Evolutionary conservation across 1,140 invertebrate genomes (phyloP).

Genomic region (Phocides pigmalion): DNA sequence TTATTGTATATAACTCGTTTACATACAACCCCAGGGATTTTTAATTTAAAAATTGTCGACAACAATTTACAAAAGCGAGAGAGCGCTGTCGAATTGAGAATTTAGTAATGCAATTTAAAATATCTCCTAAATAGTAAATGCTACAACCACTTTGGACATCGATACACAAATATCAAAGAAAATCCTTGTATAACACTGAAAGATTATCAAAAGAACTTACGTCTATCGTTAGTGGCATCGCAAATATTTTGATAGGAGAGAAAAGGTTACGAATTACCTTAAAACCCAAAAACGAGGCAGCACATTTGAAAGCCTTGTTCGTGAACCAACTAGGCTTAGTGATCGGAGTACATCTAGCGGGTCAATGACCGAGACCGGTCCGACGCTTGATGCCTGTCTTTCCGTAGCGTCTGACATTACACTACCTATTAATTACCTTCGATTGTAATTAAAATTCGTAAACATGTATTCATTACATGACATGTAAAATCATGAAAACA

Average conservation of each 20-base stretch:
- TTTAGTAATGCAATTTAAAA: too few species aligned
- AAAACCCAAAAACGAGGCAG: slow-evolving; percentile 15
- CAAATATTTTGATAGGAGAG: background rate
- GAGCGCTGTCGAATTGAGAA: too few species aligned
- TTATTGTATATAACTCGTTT: too few species aligned
- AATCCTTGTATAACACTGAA: too few species aligned
- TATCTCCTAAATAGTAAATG: too few species aligned
- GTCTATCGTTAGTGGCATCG: too few species aligned
- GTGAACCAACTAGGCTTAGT: slow-evolving; percentile 42
- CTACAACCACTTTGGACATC: too few species aligned
- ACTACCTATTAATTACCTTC: slow-evolving; percentile 47
- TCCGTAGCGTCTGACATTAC: slow-evolving; percentile 48
- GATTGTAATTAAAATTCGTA: slow-evolving; percentile 26
- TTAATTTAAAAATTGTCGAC: too few species aligned
- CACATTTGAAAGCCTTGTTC: slow-evolving; percentile 28
- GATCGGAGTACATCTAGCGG: slow-evolving; percentile 47
- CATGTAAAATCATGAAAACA: background rate
- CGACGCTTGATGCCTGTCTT: slow-evolving; percentile 56
- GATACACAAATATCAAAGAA: too few species aligned
- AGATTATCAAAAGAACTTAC: too few species aligned
- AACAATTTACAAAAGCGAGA: too few species aligned
- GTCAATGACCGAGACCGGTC: slow-evolving; percentile 73
- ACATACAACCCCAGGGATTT: too few species aligned
- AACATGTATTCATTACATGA: background rate
- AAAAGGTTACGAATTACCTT: slow-evolving; percentile 11